phyloP scores from a whole-genome alignment of 53 echinoderm and acorn worm species.

The Apostichopus leukothele region DNA sequence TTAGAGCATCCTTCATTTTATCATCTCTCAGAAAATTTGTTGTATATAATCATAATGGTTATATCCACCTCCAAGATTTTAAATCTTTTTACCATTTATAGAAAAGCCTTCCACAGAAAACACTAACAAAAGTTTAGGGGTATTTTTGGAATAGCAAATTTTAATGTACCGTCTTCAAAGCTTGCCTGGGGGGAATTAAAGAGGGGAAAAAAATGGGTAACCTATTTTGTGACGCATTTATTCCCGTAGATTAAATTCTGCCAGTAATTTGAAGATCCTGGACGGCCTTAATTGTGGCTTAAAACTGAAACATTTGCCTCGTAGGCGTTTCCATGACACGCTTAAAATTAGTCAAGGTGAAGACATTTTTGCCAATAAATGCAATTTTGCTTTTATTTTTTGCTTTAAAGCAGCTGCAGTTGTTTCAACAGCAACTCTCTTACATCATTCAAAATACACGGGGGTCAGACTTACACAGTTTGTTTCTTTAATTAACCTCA shows the following conservation, averaged over 20 bases:
- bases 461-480: too few species aligned
- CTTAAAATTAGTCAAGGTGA: conserved; percentile 5
- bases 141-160: neutral
- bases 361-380: neutral
- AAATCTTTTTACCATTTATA: neutral
- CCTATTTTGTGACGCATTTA: neutral
- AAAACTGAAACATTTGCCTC: conserved; percentile 8
- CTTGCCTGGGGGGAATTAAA: neutral
- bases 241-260: neutral
- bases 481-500: too few species aligned
- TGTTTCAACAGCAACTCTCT: too few species aligned
- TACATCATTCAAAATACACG: too few species aligned
- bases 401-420: too few species aligned
- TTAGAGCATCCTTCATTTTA: neutral
- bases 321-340: neutral
- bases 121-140: neutral
- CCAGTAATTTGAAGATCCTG: neutral
- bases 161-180: neutral
- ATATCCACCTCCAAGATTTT: neutral
- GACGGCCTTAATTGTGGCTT: neutral
- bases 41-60: neutral
- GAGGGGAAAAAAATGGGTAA: neutral
- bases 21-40: neutral
- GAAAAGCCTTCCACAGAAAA: neutral
- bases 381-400: neutral